Conservation (phyloP, 2,888 invertebrate genomes). For the Polydrusus cervinus region DNA sequence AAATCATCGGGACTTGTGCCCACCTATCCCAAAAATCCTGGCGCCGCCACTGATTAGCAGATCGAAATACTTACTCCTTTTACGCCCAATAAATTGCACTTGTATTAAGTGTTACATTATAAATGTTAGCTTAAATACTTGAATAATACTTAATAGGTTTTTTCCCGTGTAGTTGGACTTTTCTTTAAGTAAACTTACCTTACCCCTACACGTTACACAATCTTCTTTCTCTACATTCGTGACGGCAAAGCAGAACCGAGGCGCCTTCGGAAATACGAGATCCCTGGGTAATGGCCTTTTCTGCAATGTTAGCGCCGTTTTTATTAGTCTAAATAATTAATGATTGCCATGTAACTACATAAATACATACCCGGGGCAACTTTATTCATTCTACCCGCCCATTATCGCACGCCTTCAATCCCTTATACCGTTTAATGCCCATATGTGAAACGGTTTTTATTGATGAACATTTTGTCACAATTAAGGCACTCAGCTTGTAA, state of each 20-base stretch:
- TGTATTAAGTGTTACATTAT: too few relatives aligned
- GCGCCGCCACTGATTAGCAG: too few relatives aligned
- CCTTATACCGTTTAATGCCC: constrained; percentile 29
- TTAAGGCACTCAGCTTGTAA: constrained; percentile 1
- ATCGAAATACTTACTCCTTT: too few relatives aligned
- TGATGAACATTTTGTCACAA: constrained; percentile 19
- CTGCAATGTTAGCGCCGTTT: constrained; percentile 37
- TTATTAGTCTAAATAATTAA: constrained; percentile 47
- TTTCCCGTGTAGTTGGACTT: too few relatives aligned
- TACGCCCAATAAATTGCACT: too few relatives aligned
- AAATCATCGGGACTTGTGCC: too few relatives aligned
- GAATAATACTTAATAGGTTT: too few relatives aligned
- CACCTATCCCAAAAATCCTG: too few relatives aligned
- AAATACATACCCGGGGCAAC: constrained; percentile 36
- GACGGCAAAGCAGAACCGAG: constrained; percentile 24
- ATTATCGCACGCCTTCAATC: constrained; percentile 27
- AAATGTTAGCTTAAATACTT: too few relatives aligned
- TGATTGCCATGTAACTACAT: constrained; percentile 41
- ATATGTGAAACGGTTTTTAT: constrained; percentile 33
- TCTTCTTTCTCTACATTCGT: background rate
- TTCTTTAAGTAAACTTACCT: too few relatives aligned
- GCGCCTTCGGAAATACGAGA: constrained; percentile 24
- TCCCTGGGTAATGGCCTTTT: constrained; percentile 21
- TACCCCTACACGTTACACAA: constrained; percentile 5
- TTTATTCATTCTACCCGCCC: constrained; percentile 15